phyloP scores from a whole-genome alignment of 2,113 vertebrate species.

The Pterocles burchelli region DNA sequence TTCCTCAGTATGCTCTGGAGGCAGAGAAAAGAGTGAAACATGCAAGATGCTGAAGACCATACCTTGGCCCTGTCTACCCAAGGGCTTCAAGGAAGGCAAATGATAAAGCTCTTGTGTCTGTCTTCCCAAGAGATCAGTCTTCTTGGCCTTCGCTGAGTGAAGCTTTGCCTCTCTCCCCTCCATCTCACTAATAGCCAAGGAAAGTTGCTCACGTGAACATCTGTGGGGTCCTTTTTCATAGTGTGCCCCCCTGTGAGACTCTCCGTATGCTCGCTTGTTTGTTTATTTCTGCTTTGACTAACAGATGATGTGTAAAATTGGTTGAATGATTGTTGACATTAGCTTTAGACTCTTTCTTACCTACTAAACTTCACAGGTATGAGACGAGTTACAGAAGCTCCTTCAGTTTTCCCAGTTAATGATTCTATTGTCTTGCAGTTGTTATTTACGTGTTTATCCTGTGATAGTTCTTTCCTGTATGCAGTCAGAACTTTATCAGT shows the following conservation, averaged over 20 bases:
- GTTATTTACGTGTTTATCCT: background rate
- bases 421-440: background rate
- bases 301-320: background rate
- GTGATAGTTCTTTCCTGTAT: background rate
- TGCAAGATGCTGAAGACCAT: background rate
- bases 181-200: background rate
- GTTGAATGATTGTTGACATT: background rate
- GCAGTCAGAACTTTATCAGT: background rate
- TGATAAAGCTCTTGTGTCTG: background rate
- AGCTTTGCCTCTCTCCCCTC: background rate
- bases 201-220: background rate
- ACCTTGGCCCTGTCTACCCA: background rate
- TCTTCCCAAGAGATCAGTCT: background rate
- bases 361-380: background rate
- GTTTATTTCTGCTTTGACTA: background rate
- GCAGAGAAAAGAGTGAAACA: background rate
- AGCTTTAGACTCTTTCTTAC: background rate
- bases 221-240: background rate
- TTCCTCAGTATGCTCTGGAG: background rate
- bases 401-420: background rate
- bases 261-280: background rate
- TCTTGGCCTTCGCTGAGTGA: background rate
- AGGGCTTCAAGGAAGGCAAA: background rate
- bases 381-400: background rate
- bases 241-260: accelerated